A percentile compares a stretch with the other conserved stretches of the same genome.
Conservation (phyloP, 2,888 invertebrate species). For the Camponotus fellah region DNA sequence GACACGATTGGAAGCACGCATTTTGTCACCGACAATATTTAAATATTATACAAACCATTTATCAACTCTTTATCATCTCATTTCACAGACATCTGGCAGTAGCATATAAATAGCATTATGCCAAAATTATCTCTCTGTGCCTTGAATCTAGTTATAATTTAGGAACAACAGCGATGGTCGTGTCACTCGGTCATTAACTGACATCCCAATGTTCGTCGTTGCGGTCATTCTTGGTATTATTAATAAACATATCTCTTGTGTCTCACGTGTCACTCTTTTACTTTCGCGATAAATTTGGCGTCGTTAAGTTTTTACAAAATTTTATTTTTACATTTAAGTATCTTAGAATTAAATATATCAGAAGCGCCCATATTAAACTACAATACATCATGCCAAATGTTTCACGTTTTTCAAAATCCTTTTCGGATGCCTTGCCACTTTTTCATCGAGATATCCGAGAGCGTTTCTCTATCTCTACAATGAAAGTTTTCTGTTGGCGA, state of each 20-base stretch:
- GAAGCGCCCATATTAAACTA: background rate
- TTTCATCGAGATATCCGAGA: conserved; percentile 27
- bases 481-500: conserved; percentile 43
- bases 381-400: conserved; percentile 11
- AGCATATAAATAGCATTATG: conserved; percentile 13
- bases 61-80: background rate
- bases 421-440: conserved; percentile 26
- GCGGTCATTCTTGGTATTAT: conserved; percentile 7
- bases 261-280: conserved; percentile 12
- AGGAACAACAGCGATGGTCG: background rate
- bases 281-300: conserved; percentile 28
- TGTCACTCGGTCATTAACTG: conserved; percentile 15
- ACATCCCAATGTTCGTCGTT: conserved; percentile 15
- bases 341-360: background rate
- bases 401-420: conserved; percentile 1
- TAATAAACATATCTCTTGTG: conserved; percentile 23
- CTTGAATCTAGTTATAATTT: background rate
- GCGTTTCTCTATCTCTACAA: conserved; percentile 14
- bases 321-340: background rate
- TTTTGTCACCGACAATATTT: background rate
- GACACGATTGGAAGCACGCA: background rate
- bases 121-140: conserved; percentile 16
- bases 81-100: too few relatives aligned
- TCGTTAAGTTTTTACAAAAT: background rate
- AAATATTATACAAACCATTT: background rate